A percentile compares a stretch with the other conserved stretches of the same genome.
These are phyloP conservation scores for Nomada flava DNA, from an alignment of 2,888 invertebrate species.

Conservation along the genomic window DNA sequence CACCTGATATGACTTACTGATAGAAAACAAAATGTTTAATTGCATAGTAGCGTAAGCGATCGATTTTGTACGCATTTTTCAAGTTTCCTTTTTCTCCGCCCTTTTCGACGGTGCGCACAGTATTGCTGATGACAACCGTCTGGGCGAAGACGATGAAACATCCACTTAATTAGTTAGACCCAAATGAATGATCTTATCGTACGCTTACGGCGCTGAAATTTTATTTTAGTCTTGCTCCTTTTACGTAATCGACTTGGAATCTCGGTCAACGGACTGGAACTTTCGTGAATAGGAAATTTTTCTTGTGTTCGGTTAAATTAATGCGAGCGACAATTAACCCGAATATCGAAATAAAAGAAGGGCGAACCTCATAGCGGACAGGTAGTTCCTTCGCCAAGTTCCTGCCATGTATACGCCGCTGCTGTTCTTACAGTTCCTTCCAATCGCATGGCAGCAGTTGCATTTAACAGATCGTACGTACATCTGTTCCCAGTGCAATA, in stretches of 20 bases:
- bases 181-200: conserved; percentile 30
- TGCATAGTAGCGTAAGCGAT: too few relatives aligned
- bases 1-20: background rate
- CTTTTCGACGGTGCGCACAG: background rate
- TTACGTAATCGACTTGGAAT: conserved; percentile 57
- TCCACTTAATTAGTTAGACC: conserved; percentile 20
- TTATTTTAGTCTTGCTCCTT: conserved; percentile 48
- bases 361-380: conserved; percentile 37
- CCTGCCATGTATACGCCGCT: conserved; percentile 52
- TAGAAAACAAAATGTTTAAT: background rate
- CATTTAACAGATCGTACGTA: conserved; percentile 44
- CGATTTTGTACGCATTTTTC: background rate
- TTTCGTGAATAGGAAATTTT: conserved; percentile 57
- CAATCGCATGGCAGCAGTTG: conserved; percentile 35
- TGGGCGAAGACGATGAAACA: background rate
- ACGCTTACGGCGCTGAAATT: conserved; percentile 30
- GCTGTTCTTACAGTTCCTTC: conserved; percentile 37
- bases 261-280: conserved; percentile 45
- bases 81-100: background rate
- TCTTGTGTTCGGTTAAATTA: conserved; percentile 54
- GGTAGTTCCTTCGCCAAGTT: conserved; percentile 52
- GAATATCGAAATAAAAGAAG: conserved; percentile 65
- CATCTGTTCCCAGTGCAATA: background rate
- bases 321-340: conserved; percentile 66
- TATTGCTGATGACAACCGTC: background rate